Evolutionary conservation across 2,888 invertebrate species (phyloP).

Genomic region (Anthrax anthrax): DNA sequence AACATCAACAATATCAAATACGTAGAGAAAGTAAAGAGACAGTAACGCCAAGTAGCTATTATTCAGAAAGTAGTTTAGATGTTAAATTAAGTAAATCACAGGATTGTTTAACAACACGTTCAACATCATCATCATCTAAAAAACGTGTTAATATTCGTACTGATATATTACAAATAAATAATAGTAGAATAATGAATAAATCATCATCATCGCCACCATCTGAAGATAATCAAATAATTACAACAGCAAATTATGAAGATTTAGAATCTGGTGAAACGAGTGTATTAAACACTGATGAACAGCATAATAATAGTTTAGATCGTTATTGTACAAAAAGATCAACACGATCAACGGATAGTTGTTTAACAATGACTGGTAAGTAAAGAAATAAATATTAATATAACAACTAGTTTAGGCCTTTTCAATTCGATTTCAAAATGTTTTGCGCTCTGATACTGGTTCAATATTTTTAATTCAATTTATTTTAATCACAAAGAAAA

Average conservation of each 20-base stretch:
- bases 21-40: conserved; percentile 22
- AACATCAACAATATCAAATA: no score
- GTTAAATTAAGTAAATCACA: conserved; percentile 31
- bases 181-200: conserved; percentile 24
- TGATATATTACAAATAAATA: conserved; percentile 27
- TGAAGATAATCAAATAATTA: background rate
- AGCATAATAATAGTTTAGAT: conserved; percentile 38
- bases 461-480: no score
- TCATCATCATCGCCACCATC: conserved; percentile 15
- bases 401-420: no score
- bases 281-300: conserved; percentile 28
- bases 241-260: conserved; percentile 28
- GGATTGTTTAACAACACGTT: conserved; percentile 34
- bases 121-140: conserved; percentile 35
- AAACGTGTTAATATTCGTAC: conserved; percentile 50
- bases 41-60: conserved; percentile 33
- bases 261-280: conserved; percentile 32
- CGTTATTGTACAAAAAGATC: conserved; percentile 40
- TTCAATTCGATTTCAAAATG: no score
- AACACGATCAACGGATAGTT: conserved; percentile 41
- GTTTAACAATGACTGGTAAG: conserved; percentile 46
- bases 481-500: no score
- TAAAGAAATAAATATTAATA: background rate
- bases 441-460: no score
- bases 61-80: conserved; percentile 32